Base-by-base conservation (phyloP, 2,113 vertebrate species). In the Chlamydotis undulata region DNA sequence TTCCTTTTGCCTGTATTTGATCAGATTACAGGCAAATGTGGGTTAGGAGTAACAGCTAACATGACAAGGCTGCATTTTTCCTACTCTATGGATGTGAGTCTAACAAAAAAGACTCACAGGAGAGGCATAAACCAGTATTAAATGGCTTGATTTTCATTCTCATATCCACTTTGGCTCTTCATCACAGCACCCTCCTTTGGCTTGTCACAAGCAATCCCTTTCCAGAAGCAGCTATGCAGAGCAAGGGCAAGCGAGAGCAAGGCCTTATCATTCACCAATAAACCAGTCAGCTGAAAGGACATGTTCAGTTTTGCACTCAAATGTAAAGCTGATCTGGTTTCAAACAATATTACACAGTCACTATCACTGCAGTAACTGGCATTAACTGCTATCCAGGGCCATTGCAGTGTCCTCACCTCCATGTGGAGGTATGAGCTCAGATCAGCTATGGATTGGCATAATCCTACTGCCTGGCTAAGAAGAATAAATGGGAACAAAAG, bases 361-460 rank as follows among this genome's bases (percentile, higher is more conserved):
- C 33, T 71, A 35, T 26, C 70, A 64, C 22, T 17, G 37, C 50
- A 68, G 29, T 47, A 43, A 67, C 43, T 12, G 35, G 6, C 24
- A 64, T 18, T 25, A 77, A 26, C 60, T 81, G 26, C 50, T 88
- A 63, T 25, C 24, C 55, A 53, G 35, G 19, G 16, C 19, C 24
- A 13, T 5, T 19, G 19, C 1, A 0, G 7, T 15, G 14, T 61
- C 28, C 45, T 83, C 0, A 0, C 22, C 22, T 82, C 55, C 49
- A 7, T 1, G 6, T 37, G 39, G n/a, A 89, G 37, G 7, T 65
- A 18, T 14, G 28, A 84, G 37, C 3, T 3, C 35, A 49, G 52
- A 60, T 60, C 52, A 83, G 25, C 14, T 17, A 12, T 6, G 39
- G 35, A 81, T 73, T 2, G 5, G 21, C 6, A 3, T 52, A 71